These are phyloP conservation scores for Biston betularia DNA, from an alignment of 2,888 invertebrate species.

Conservation along the genomic window DNA sequence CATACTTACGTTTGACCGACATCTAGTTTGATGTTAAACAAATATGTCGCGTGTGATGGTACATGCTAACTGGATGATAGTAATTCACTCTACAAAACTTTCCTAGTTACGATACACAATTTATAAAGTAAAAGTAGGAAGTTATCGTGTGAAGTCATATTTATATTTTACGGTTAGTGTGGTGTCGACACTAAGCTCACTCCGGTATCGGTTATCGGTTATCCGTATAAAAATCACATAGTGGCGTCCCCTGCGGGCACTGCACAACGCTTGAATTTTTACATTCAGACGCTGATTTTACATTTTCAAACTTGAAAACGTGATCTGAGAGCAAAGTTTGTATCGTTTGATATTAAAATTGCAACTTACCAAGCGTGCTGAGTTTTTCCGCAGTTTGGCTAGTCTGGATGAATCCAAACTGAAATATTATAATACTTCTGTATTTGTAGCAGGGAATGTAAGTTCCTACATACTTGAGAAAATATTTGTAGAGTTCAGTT, in stretches of 20 bases:
- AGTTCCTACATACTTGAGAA: not conserved
- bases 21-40: too few species aligned
- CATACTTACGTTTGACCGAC: too few species aligned
- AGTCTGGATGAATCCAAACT: slow-evolving; percentile 18
- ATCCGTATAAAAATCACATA: slow-evolving; percentile 41
- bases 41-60: too few species aligned
- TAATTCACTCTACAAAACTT: too few species aligned
- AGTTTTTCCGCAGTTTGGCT: slow-evolving; percentile 32
- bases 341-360: slow-evolving; percentile 66
- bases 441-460: not conserved
- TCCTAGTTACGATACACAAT: too few species aligned
- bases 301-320: slow-evolving; percentile 76
- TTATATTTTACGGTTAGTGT: slow-evolving; percentile 38
- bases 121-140: slow-evolving; percentile 33
- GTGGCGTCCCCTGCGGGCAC: slow-evolving; percentile 48
- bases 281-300: slow-evolving; percentile 75
- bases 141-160: slow-evolving; percentile 17
- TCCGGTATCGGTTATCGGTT: slow-evolving; percentile 34
- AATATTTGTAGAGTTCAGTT: too few species aligned
- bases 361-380: slow-evolving; percentile 42
- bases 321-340: slow-evolving; percentile 68
- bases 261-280: slow-evolving; percentile 68
- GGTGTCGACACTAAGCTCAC: slow-evolving; percentile 26
- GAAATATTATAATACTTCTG: not conserved
- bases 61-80: too few species aligned